These are phyloP conservation scores for Cotesia chilonis DNA, from an alignment of 1,140 invertebrate genomes.

Conservation along the genomic window DNA sequence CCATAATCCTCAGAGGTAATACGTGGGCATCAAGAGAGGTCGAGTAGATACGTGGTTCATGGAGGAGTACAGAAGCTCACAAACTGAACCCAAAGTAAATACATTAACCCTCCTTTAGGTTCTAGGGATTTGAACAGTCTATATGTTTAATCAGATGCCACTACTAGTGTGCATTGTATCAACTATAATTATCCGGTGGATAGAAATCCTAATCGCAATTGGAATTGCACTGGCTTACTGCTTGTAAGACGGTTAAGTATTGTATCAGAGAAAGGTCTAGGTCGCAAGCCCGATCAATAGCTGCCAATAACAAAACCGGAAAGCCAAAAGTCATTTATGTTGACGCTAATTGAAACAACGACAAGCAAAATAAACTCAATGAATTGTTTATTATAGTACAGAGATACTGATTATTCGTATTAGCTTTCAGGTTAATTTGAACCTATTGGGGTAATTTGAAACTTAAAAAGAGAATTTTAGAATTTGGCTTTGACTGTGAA, in stretches of 20 bases:
- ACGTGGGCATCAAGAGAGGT: conserved; percentile 10
- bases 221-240: background rate
- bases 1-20: conserved; percentile 21
- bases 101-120: conserved; percentile 48
- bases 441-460: too few relatives aligned
- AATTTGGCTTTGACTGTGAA: too few relatives aligned
- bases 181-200: background rate
- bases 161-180: conserved; percentile 25
- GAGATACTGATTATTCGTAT: too few relatives aligned
- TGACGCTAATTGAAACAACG: too few relatives aligned
- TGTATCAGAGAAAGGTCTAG: background rate
- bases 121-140: conserved; percentile 46
- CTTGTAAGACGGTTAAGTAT: background rate
- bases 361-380: too few relatives aligned
- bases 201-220: background rate
- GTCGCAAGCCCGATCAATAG: too few relatives aligned
- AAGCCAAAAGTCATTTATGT: too few relatives aligned
- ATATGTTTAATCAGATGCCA: conserved; percentile 59
- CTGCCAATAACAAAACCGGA: too few relatives aligned
- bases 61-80: conserved; percentile 15
- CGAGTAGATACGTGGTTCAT: conserved; percentile 3
- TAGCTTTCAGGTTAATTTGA: too few relatives aligned
- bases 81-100: conserved; percentile 49
- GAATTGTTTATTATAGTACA: too few relatives aligned
- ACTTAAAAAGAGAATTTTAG: too few relatives aligned